These are phyloP conservation scores for Urocyon cinereoargenteus DNA, from an alignment of 2,797 vertebrate genomes.

Conservation along the genomic window DNA sequence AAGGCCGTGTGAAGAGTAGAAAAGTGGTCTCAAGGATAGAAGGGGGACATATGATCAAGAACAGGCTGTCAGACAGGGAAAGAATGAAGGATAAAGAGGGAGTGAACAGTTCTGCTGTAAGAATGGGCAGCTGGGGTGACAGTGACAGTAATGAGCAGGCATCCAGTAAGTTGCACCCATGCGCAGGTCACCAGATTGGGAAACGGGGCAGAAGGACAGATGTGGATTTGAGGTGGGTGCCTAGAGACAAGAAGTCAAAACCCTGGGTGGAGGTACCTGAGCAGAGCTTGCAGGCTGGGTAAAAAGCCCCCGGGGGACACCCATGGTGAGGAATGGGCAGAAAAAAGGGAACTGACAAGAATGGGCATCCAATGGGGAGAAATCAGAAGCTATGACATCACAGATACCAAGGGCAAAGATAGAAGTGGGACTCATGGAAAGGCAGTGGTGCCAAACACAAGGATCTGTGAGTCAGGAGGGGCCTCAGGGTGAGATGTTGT, in stretches of 20 bases:
- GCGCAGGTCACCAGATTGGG: background rate
- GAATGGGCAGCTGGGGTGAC: background rate
- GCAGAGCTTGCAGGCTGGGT: background rate
- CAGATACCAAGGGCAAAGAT: background rate
- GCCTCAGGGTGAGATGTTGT: no score
- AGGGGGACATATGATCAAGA: background rate
- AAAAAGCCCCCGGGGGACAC: background rate
- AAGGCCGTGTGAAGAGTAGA: background rate
- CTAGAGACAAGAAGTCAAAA: background rate
- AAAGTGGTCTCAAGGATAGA: background rate
- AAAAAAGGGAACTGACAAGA: background rate
- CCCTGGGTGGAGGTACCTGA: background rate
- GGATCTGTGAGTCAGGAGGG: fast-evolving
- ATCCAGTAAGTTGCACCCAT: fast-evolving
- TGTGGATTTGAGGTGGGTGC: no score
- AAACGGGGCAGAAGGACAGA: fast-evolving
- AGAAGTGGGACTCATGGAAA: background rate
- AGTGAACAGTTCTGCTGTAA: fast-evolving
- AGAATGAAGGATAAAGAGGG: background rate
- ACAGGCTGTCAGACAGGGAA: background rate
- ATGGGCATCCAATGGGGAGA: background rate
- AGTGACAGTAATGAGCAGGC: fast-evolving
- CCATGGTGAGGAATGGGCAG: background rate
- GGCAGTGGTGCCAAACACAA: fast-evolving
- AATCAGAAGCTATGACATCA: background rate